phyloP scores from a whole-genome alignment of 2,113 vertebrate genomes.

The Barbus barbus region DNA sequence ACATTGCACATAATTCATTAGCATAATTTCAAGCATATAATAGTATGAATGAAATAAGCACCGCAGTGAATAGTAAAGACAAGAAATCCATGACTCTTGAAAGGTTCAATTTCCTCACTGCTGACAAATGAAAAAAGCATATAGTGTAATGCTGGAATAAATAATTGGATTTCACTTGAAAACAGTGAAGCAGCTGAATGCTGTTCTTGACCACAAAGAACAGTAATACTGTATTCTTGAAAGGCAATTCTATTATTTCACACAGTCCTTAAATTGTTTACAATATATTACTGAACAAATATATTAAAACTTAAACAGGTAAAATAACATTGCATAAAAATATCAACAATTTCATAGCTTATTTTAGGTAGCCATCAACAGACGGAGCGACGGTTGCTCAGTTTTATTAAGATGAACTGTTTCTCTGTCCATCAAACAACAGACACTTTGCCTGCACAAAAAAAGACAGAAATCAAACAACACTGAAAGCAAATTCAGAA shows the following conservation, averaged over 20 bases:
- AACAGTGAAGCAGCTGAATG: conserved; percentile 6
- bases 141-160: background rate
- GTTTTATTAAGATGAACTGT: conserved; percentile 58
- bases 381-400: background rate
- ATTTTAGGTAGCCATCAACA: background rate
- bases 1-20: conserved; percentile 31
- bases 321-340: background rate
- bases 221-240: conserved; percentile 23
- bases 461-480: conserved; percentile 49
- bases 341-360: background rate
- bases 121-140: conserved; percentile 6
- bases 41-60: background rate
- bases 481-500: background rate
- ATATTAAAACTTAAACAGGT: background rate
- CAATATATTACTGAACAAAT: conserved; percentile 2
- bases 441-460: conserved; percentile 74
- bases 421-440: conserved; percentile 69
- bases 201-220: conserved; percentile 17
- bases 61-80: background rate
- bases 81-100: background rate
- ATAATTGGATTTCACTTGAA: conserved; percentile 2
- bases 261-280: background rate
- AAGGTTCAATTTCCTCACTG: conserved; percentile 14
- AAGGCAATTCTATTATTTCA: background rate
- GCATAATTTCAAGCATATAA: background rate